Base-by-base conservation (phyloP, 2,113 vertebrate genomes). In the Gambusia affinis region DNA sequence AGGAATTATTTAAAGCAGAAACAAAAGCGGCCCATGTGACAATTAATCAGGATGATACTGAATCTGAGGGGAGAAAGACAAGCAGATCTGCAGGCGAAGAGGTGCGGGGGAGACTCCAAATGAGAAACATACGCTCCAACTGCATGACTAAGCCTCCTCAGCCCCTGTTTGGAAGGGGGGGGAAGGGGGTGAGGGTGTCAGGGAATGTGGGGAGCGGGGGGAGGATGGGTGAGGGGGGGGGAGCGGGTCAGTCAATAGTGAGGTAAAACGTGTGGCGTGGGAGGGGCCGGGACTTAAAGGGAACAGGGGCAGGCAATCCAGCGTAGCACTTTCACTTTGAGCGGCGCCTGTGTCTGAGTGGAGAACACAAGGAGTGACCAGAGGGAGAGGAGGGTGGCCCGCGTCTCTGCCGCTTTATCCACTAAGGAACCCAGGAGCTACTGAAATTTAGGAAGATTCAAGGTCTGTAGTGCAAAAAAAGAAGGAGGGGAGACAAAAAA, bases 251-350 rank as follows among this genome's bases (percentile, higher is more conserved):
- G 86, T 91, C 85, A 89, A 90, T 91, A 80, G 89, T 81, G 87
- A 92, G 86, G 89, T 91, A 92, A 90, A 92, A 85, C 88, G 87
- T 91, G 87, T 91, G 84, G 76, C 27, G 85, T 92, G 91, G 92
- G 93, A 91, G 92, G 90, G 91, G 86, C 91, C 0, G 67, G 65
- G 76, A 88, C 85, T 91, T 92, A 89, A 88, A 92, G 84, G 83
- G 86, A 90, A 89, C 87, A 88, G 84, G 39, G 39, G 82, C 85
- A 33, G 72, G 81, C 89, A 80, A 78, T 85, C 82, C 70, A 84
- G 73, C 75, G 4, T 10, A 90, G 84, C 90, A 92, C 91, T 93
- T 93, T 93, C 92, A 92, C 93, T 93, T 94, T 93, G 85, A 89
- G 85, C 33, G 14, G 63, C 63, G 88, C 60, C 80, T 73, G 44